phyloP scores from a whole-genome alignment of 37 sponge, comb jelly and placozoan species.

The Dysidea cf. avara region DNA sequence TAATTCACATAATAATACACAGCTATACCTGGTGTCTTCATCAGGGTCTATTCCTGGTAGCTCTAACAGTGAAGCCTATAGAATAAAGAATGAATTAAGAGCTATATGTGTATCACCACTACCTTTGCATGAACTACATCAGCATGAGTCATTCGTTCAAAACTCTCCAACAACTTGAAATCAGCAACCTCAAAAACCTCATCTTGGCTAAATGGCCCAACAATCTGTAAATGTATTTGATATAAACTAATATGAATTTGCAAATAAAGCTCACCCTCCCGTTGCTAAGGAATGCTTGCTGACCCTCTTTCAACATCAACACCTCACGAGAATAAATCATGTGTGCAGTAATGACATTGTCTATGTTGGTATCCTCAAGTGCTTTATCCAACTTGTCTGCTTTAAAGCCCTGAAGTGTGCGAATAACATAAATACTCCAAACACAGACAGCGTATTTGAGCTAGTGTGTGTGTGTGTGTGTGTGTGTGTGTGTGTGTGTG shows the following conservation, averaged over 20 bases:
- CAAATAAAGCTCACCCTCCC: conserved; percentile 38
- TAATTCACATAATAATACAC: too few relatives aligned
- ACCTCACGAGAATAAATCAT: conserved; percentile 10
- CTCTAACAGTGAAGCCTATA: background rate
- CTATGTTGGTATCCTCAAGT: background rate
- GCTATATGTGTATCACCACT: background rate
- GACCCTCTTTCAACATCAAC: conserved; percentile 21
- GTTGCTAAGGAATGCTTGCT: conserved; percentile 52
- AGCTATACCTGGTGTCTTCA: conserved; percentile 61
- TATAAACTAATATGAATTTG: background rate
- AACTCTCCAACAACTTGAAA: conserved; percentile 28
- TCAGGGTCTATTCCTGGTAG: conserved; percentile 47
- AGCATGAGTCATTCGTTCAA: conserved; percentile 36
- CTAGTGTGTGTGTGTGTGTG: too few relatives aligned
- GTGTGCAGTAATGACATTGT: background rate
- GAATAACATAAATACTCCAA: background rate
- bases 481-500: conserved; percentile 13
- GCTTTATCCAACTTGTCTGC: conserved; percentile 3
- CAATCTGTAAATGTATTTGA: conserved; percentile 19
- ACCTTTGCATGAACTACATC: conserved; percentile 11
- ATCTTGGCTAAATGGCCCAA: conserved; percentile 49
- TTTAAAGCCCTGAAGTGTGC: background rate
- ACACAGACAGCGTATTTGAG: background rate
- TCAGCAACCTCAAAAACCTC: conserved; percentile 44
- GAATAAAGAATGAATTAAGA: too few relatives aligned